A percentile compares a stretch with the other conserved stretches of the same genome.
These are phyloP conservation scores for Physella acuta DNA, from an alignment of 1,140 invertebrate genomes.

Conservation along the genomic window DNA sequence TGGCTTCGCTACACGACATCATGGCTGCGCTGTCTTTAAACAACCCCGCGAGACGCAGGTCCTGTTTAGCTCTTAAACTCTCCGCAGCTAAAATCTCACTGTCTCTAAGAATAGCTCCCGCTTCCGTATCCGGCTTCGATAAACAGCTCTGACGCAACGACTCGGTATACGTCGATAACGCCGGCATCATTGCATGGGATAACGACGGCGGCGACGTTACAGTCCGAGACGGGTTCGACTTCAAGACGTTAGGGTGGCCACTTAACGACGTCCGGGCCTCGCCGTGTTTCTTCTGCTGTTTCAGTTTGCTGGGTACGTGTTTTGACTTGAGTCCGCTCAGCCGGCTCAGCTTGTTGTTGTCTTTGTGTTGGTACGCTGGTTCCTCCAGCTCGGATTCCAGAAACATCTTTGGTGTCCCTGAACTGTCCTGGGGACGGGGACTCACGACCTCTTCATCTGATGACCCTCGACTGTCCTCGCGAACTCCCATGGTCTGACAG, in stretches of 20 bases:
- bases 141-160: not conserved
- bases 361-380: not conserved
- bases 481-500: conserved; percentile 10
- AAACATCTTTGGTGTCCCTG: conserved; percentile 15
- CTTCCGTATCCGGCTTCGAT: not conserved
- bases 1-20: not conserved
- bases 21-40: not conserved
- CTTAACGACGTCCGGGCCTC: no score
- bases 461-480: conserved; percentile 21
- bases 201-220: not conserved
- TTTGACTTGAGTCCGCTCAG: conserved; percentile 7
- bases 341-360: conserved; percentile 15
- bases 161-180: not conserved
- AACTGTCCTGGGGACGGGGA: conserved; percentile 2
- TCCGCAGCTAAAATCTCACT: not conserved
- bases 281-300: not conserved
- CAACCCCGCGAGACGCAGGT: not conserved
- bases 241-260: no score
- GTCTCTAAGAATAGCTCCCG: not conserved
- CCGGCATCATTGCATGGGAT: conserved; percentile 11
- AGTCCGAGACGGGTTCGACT: no score
- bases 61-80: not conserved
- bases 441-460: conserved; percentile 6
- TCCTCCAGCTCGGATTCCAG: conserved; percentile 11
- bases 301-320: not conserved